Evolutionary conservation across 2,113 vertebrate genomes (phyloP).

Genomic region (Fulmarus glacialis): DNA sequence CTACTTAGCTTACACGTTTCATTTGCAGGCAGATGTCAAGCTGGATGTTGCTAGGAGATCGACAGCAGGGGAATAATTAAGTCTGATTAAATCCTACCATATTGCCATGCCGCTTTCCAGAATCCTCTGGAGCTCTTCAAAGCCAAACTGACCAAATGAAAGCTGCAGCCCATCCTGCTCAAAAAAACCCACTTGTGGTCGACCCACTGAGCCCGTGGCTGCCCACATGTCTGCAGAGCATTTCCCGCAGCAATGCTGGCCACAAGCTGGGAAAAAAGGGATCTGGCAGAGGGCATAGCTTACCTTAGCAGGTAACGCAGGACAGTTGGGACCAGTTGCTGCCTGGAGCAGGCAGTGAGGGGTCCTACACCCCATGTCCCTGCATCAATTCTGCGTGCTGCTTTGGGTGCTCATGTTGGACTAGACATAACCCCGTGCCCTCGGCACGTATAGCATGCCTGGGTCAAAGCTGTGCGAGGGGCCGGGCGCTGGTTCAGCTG

Average conservation of each 20-base stretch:
- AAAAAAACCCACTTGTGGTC: not conserved
- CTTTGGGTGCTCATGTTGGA: not conserved
- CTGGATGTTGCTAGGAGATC: constrained; percentile 63
- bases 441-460: rapidly evolving
- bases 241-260: not conserved
- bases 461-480: not conserved
- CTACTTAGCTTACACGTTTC: constrained; percentile 39
- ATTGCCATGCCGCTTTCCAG: not conserved
- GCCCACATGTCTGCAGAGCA: not conserved
- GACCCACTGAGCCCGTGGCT: not conserved
- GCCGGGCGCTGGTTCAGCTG: rapidly evolving
- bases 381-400: not conserved
- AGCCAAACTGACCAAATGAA: constrained; percentile 14
- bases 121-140: constrained; percentile 23
- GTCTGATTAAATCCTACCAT: constrained; percentile 57
- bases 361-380: not conserved
- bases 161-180: not conserved
- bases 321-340: rapidly evolving
- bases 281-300: not conserved
- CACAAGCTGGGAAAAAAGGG: not conserved
- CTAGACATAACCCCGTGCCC: not conserved
- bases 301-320: not conserved
- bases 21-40: constrained; percentile 59
- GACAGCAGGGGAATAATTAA: constrained; percentile 59
- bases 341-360: not conserved